Evolutionary conservation across 2,113 vertebrate species (phyloP).

Genomic region (Macquaria ambigua): DNA sequence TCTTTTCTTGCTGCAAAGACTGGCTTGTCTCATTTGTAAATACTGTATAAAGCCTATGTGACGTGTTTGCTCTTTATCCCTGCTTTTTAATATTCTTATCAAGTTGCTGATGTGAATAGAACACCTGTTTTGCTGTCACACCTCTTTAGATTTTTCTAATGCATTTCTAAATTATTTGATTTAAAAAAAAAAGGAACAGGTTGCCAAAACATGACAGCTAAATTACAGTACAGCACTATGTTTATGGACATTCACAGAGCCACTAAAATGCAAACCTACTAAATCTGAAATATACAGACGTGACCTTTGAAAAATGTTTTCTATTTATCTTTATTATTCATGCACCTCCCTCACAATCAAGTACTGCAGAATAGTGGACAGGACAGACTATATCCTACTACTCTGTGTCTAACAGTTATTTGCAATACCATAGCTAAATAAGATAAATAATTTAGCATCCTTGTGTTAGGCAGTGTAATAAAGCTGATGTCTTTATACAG

Average conservation of each 20-base stretch:
- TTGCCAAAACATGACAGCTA: conserved; percentile 25
- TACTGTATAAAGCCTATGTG: conserved; percentile 46
- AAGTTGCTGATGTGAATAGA: conserved; percentile 21
- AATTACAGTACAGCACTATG: conserved; percentile 12
- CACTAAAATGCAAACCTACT: neutral
- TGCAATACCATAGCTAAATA: conserved; percentile 73
- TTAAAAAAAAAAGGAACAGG: neutral
- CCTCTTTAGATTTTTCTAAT: conserved; percentile 13
- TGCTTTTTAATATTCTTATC: conserved; percentile 43
- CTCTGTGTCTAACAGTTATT: conserved; percentile 52
- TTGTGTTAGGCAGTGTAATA: conserved; percentile 62
- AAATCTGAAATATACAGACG: conserved; percentile 37
- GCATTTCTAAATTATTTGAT: conserved; percentile 26
- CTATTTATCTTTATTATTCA: conserved; percentile 51
- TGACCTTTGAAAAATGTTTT: conserved; percentile 62
- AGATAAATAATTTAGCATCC: conserved; percentile 81
- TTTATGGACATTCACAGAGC: conserved; percentile 39
- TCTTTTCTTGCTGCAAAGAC: conserved; percentile 54
- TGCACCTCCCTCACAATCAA: conserved; percentile 19
- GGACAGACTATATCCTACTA: conserved; percentile 21
- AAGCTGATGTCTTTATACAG: conserved; percentile 85
- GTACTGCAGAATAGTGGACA: neutral
- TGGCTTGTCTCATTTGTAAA: conserved; percentile 49
- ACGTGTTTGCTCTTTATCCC: conserved; percentile 27
- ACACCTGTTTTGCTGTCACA: conserved; percentile 44